Base-by-base conservation (phyloP, 2,797 vertebrate species). In the Glyptemys insculpta region DNA sequence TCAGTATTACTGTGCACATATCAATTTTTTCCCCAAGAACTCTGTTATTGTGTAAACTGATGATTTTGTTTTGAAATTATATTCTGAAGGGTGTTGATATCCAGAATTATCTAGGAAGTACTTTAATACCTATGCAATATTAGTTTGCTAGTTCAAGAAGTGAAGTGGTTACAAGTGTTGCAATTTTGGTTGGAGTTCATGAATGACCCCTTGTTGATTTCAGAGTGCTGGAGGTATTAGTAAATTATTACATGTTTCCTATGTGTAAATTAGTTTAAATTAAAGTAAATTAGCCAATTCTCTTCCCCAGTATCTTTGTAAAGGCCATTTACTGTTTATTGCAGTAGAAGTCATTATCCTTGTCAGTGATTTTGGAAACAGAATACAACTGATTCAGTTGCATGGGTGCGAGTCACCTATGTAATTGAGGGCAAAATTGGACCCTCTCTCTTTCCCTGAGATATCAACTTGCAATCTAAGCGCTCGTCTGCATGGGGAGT, bases 11-110 rank as follows among this genome's bases (percentile, higher is more conserved):
- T 85, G 47, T 94, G 83, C 81, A 81, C 49, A 83, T 81, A 12
- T 2, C 37, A 29, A 47, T 94, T 92, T 81, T 11, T 4, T 52
- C 41, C 25, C 56, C 81, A 90, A 91, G 93, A 90, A 56, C 86
- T 87, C 12, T 85, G 29, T 83, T 85, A 85, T 90, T 91, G 83
- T 85, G 41, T 92, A 95, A 92, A 91, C 78, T 94, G 82, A 93
- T 94, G 96, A 84, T 96, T 96, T 91, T 87, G 92, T 68, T 95
- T 95, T 88, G 82, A 93, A 92, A 93, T 90, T 96, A 72, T 62
- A 56, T 95, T 95, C 96, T 94, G 92, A 59, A 80, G 88, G 81
- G 65, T 6, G 57, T 10, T 68, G 74, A 83, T 85, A 87, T 83
- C 85, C 81, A 81, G 80, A 68, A 83, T 92, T 95, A 96, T 96